Evolutionary conservation across 2,888 invertebrate genomes (phyloP).

Genomic region (Oscheius sp.): DNA sequence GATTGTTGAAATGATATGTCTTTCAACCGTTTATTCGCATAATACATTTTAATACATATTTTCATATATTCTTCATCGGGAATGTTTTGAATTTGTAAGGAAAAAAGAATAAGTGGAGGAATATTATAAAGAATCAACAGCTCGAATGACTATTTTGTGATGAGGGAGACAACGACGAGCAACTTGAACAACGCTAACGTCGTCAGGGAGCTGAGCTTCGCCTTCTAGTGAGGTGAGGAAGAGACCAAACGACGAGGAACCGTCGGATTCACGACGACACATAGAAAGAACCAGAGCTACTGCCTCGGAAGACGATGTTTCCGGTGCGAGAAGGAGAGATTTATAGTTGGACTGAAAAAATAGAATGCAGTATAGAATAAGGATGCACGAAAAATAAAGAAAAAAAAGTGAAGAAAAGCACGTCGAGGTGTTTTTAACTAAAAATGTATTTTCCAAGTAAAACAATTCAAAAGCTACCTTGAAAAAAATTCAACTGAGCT

Average conservation of each 20-base stretch:
- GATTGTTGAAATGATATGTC: background rate
- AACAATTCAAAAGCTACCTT: too few species aligned
- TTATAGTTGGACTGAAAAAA: slow-evolving; percentile 64
- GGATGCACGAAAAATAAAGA: background rate
- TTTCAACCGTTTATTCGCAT: background rate
- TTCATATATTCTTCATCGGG: slow-evolving; percentile 13
- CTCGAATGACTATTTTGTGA: slow-evolving; percentile 58
- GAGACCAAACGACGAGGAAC: slow-evolving; percentile 29
- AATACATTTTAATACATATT: background rate
- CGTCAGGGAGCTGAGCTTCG: slow-evolving; percentile 58
- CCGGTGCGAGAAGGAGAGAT: slow-evolving; percentile 58
- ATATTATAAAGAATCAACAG: slow-evolving; percentile 35
- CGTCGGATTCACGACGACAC: slow-evolving; percentile 44
- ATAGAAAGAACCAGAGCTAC: slow-evolving; percentile 54
- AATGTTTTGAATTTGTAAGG: slow-evolving; percentile 13
- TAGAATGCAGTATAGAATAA: background rate
- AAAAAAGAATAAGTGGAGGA: background rate
- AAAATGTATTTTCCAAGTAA: too few species aligned
- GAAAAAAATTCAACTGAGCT: too few species aligned
- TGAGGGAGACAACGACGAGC: slow-evolving; percentile 51
- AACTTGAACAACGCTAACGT: slow-evolving; percentile 43
- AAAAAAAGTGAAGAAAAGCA: too few species aligned
- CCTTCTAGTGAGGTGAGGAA: slow-evolving; percentile 40
- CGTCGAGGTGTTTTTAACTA: too few species aligned
- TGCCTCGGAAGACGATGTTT: slow-evolving; percentile 53